Conservation (phyloP, 2,888 invertebrate genomes). For the Pterostichus niger region DNA sequence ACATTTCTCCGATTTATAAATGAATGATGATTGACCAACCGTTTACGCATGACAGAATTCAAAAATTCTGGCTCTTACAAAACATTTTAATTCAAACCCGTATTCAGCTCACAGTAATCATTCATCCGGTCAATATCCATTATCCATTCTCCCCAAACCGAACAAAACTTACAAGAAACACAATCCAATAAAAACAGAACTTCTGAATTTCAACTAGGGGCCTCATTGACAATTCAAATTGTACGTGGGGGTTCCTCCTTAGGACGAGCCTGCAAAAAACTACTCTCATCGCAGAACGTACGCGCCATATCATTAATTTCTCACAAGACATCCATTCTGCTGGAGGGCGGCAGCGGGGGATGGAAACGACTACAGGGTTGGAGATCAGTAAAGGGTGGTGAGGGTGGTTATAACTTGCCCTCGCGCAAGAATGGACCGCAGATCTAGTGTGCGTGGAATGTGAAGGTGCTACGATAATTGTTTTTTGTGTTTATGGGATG, state of each 20-base stretch:
- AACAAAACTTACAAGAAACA: slow-evolving; percentile 17
- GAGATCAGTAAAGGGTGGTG: too few species aligned
- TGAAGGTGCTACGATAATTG: too few species aligned
- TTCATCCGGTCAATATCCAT: slow-evolving; percentile 23
- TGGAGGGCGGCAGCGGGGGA: not conserved
- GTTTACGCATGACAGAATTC: not conserved
- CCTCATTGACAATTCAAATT: slow-evolving; percentile 63
- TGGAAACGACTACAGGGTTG: too few species aligned
- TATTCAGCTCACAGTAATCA: not conserved
- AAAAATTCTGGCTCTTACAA: not conserved
- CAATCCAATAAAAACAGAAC: slow-evolving; percentile 49
- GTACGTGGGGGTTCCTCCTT: not conserved
- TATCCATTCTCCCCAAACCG: not conserved
- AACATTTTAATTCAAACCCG: not conserved
- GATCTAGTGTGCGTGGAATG: slow-evolving; percentile 1
- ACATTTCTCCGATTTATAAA: not conserved
- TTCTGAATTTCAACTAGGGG: slow-evolving; percentile 52
- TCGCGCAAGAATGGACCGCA: slow-evolving; percentile 7
- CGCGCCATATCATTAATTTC: slow-evolving; percentile 59
- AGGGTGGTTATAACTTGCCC: not conserved
- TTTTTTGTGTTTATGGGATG: too few species aligned
- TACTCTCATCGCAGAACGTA: slow-evolving; percentile 27
- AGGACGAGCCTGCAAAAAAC: slow-evolving; percentile 11
- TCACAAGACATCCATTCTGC: slow-evolving; percentile 49
- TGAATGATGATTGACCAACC: not conserved